Evolutionary conservation across 2,797 vertebrate genomes (phyloP).

Genomic region (Garrulus glandarius): DNA sequence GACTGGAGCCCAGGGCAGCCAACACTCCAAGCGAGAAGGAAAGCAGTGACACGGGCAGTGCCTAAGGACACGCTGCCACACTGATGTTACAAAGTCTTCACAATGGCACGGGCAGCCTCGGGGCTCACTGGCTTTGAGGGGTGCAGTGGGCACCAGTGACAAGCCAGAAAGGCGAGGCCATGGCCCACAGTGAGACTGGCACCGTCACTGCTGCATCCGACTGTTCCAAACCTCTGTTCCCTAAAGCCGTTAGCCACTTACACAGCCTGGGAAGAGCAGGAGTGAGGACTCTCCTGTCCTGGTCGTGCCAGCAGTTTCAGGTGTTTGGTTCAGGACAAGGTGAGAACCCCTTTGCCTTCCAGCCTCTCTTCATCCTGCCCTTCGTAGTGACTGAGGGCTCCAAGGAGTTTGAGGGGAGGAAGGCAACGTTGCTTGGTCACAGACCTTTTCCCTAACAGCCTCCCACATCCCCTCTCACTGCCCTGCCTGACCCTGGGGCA

Average conservation of each 20-base stretch:
- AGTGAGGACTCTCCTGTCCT: not conserved
- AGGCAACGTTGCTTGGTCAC: accelerated
- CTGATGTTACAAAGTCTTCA: accelerated
- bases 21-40: accelerated
- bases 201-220: accelerated
- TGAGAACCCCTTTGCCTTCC: not conserved
- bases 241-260: accelerated
- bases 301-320: not conserved
- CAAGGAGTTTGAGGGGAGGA: not conserved
- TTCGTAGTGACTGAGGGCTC: accelerated
- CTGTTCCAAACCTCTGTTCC: not conserved
- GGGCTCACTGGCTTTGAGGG: not conserved
- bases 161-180: not conserved
- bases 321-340: not conserved
- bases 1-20: not conserved
- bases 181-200: accelerated
- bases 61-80: not conserved
- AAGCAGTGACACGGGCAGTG: not conserved
- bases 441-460: not conserved
- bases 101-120: accelerated
- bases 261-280: not conserved
- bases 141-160: not conserved
- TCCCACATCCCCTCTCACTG: accelerated
- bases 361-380: accelerated
- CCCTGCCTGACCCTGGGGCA: not conserved